Evolutionary conservation across 2,113 vertebrate genomes (phyloP).

Genomic region (Parus major): DNA sequence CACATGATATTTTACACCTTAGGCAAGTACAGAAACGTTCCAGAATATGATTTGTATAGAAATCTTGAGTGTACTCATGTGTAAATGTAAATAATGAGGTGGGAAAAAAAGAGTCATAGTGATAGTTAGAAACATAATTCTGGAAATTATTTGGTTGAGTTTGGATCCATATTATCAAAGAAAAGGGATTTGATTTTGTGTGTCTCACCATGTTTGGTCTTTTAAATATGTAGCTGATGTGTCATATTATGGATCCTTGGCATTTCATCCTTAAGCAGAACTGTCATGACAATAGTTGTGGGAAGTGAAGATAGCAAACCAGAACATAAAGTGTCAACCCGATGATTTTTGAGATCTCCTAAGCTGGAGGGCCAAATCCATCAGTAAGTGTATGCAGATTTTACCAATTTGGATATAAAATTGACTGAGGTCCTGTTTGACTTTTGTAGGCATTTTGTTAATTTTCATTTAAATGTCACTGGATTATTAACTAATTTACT

Average conservation of each 20-base stretch:
- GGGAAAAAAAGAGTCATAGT: not conserved
- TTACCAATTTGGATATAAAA: not conserved
- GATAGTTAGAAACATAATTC: not conserved
- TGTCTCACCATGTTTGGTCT: not conserved
- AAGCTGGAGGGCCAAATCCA: fast-evolving
- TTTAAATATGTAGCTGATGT: not conserved
- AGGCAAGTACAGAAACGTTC: not conserved
- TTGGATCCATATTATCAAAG: not conserved
- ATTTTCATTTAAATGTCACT: not conserved
- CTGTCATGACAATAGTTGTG: not conserved
- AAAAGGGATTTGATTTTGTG: not conserved
- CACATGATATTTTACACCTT: not conserved
- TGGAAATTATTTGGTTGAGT: not conserved
- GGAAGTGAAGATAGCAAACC: not conserved
- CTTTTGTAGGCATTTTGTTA: not conserved
- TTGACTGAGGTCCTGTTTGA: not conserved
- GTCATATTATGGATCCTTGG: not conserved
- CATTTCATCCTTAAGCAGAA: not conserved
- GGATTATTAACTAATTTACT: not conserved
- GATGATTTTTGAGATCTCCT: not conserved
- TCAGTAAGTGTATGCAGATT: not conserved
- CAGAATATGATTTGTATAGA: not conserved
- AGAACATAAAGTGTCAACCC: not conserved
- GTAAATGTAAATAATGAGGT: not conserved
- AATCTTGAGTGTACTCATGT: not conserved